Percentiles rank a stretch among this genome's conserved stretches.
Evolutionary conservation across 2,888 invertebrate genomes (phyloP).

Genomic region (Colostygia pectinataria): DNA sequence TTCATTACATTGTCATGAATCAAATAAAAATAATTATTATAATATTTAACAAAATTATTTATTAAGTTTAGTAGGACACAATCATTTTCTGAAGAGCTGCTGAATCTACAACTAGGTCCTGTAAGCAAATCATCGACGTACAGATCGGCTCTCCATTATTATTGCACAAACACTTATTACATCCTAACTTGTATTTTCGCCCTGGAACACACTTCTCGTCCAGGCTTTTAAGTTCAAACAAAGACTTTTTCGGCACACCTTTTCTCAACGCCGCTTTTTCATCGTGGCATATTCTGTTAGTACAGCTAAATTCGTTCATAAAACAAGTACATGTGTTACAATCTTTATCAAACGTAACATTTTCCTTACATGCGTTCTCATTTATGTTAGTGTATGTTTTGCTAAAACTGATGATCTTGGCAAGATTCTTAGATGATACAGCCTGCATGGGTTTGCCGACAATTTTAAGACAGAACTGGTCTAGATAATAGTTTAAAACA

Average conservation of each 20-base stretch:
- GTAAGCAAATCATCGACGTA: constrained; percentile 54
- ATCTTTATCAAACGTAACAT: constrained; percentile 39
- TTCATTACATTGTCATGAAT: too few relatives aligned
- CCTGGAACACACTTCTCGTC: constrained; percentile 44
- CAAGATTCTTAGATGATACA: constrained; percentile 32
- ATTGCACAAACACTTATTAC: constrained; percentile 55
- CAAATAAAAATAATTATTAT: too few relatives aligned
- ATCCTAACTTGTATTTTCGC: constrained; percentile 47
- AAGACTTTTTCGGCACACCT: neutral
- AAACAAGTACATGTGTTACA: constrained; percentile 53
- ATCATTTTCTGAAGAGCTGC: constrained; percentile 10
- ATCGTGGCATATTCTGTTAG: neutral
- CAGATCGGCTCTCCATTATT: constrained; percentile 39
- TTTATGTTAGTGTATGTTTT: constrained; percentile 27
- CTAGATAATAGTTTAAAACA: constrained; percentile 49
- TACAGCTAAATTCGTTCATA: constrained; percentile 32
- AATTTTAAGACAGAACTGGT: constrained; percentile 49
- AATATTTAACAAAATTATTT: too few relatives aligned
- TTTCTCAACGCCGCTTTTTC: constrained; percentile 20
- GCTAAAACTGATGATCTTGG: constrained; percentile 34
- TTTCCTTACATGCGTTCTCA: constrained; percentile 13
- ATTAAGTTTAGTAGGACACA: constrained; percentile 4
- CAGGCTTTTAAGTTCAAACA: constrained; percentile 35
- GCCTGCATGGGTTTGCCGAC: constrained; percentile 35
- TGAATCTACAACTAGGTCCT: constrained; percentile 38